These are phyloP conservation scores for Camelus dromedarius DNA, from an alignment of 2,113 vertebrate species.

Conservation along the genomic window DNA sequence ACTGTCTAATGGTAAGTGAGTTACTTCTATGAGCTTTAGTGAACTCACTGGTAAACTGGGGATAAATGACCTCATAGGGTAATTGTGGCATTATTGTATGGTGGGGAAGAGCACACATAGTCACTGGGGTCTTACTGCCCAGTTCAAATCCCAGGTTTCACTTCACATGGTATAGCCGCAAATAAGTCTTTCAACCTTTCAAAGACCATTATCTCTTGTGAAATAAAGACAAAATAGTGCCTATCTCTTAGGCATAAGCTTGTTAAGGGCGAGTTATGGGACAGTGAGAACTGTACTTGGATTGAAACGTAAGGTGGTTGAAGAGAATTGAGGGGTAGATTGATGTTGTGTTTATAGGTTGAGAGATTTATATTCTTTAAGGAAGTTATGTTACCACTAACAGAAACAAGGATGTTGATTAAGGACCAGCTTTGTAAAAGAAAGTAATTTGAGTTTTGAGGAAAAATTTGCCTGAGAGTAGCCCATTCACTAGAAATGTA, in stretches of 20 bases:
- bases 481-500: background rate
- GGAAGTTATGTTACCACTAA: background rate
- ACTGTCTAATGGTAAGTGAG: background rate
- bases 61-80: background rate
- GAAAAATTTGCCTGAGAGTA: background rate
- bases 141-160: background rate
- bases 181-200: background rate
- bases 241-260: background rate
- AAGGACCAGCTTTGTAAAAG: background rate
- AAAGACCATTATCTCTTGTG: background rate
- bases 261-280: background rate
- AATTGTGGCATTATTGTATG: background rate
- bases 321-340: background rate
- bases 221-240: conserved; percentile 5
- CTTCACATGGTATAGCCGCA: background rate
- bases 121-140: background rate
- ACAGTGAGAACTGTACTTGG: background rate
- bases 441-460: background rate
- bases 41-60: background rate
- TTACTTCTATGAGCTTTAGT: background rate
- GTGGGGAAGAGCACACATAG: background rate
- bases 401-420: background rate
- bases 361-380: background rate
- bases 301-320: background rate
- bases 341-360: background rate